phyloP scores from a whole-genome alignment of 2,113 vertebrate genomes.

The Mastomys coucha region DNA sequence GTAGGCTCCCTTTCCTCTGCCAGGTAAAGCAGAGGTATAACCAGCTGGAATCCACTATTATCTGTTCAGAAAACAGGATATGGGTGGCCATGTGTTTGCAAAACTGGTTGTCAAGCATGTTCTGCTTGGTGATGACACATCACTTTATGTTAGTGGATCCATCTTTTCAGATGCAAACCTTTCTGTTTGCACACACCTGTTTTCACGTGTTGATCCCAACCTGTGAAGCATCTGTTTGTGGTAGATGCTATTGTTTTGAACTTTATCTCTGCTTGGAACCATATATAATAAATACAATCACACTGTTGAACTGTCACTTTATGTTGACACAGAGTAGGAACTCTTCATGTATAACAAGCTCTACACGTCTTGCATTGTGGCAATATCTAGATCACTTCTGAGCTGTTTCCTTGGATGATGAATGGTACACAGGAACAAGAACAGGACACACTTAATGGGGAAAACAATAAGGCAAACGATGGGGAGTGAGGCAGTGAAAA shows the following conservation, averaged over 20 bases:
- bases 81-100: background rate
- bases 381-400: background rate
- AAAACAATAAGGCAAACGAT: background rate
- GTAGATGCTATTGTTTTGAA: conserved; percentile 6
- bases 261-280: background rate
- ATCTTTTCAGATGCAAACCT: background rate
- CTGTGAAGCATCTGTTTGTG: background rate
- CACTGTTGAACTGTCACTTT: conserved; percentile 23
- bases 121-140: background rate
- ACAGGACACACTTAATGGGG: background rate
- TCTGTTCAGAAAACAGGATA: conserved; percentile 43
- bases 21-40: conserved; percentile 9
- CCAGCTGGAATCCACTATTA: conserved; percentile 27
- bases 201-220: background rate
- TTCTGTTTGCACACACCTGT: background rate
- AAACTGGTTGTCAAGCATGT: background rate
- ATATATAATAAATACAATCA: conserved; percentile 30
- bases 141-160: background rate
- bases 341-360: background rate
- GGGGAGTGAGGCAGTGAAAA: background rate
- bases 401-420: conserved; percentile 18
- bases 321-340: background rate
- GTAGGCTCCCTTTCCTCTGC: background rate
- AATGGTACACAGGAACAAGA: conserved; percentile 13
- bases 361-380: background rate